These are phyloP conservation scores for Syngnathus floridae DNA, from an alignment of 2,113 vertebrate genomes.

Conservation along the genomic window DNA sequence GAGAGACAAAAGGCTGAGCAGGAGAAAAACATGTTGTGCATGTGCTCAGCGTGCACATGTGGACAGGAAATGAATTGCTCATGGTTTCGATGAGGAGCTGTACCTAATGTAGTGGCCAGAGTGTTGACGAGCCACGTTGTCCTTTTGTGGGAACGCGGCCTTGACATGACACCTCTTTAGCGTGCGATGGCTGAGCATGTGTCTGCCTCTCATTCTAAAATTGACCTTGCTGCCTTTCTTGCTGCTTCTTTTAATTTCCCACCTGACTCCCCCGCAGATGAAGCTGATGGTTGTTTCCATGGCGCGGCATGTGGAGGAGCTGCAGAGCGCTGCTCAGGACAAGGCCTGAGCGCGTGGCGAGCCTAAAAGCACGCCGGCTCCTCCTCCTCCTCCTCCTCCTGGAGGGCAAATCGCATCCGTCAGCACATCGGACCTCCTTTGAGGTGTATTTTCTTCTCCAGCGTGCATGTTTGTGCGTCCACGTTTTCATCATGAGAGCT, in stretches of 20 bases:
- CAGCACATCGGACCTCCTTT: neutral
- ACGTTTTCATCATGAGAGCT: too few relatives aligned
- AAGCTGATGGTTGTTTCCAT: slow-evolving; percentile 65
- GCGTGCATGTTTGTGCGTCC: neutral
- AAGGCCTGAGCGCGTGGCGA: slow-evolving; percentile 7
- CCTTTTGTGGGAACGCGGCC: neutral
- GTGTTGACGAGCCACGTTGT: neutral
- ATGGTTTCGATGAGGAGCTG: neutral
- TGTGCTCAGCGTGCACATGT: neutral
- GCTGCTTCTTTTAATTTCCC: slow-evolving; percentile 3
- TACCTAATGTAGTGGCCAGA: neutral
- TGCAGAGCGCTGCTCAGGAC: slow-evolving; percentile 48
- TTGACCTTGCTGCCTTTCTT: neutral
- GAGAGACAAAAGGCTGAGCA: slow-evolving; percentile 53
- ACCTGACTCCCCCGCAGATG: slow-evolving; percentile 46
- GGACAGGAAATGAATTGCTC: neutral
- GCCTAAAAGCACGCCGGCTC: slow-evolving; percentile 2
- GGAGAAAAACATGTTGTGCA: slow-evolving; percentile 59
- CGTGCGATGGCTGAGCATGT: too few relatives aligned
- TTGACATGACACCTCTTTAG: too few relatives aligned
- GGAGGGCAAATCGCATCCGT: neutral
- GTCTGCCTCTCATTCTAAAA: too few relatives aligned
- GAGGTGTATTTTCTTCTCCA: neutral
- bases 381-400: neutral
- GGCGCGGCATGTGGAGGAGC: slow-evolving; percentile 60